Conservation (phyloP, 2,797 vertebrate genomes). For the Pitangus sulphuratus region DNA sequence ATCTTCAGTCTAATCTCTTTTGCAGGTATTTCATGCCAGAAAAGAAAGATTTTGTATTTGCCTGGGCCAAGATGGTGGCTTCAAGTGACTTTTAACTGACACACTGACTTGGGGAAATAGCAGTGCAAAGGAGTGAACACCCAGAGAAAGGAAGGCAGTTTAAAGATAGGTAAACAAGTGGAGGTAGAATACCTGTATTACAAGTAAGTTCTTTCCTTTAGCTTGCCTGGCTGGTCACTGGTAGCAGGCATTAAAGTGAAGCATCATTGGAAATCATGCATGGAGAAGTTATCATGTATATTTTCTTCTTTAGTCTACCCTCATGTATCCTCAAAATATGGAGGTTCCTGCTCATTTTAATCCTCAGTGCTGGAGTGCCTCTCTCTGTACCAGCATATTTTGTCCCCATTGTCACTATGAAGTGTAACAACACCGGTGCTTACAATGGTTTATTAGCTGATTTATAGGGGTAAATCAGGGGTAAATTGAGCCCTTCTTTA, state of each 20-base stretch:
- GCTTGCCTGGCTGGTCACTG: not conserved
- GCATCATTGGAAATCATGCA: not conserved
- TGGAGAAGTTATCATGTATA: not conserved
- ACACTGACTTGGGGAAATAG: not conserved
- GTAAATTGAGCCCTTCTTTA: conserved; percentile 66
- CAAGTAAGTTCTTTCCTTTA: not conserved
- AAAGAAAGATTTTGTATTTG: not conserved
- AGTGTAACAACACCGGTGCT: conserved; percentile 25
- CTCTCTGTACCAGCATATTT: conserved; percentile 3
- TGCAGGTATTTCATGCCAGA: not conserved
- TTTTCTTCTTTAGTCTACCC: not conserved
- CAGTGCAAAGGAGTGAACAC: fast-evolving
- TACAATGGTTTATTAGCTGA: conserved; percentile 68
- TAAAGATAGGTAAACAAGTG: not conserved
- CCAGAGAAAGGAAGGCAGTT: not conserved
- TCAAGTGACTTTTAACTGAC: not conserved
- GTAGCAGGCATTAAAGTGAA: not conserved
- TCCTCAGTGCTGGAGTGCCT: not conserved
- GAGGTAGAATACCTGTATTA: not conserved
- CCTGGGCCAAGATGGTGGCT: not conserved
- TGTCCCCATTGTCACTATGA: conserved; percentile 16
- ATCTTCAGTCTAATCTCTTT: not conserved
- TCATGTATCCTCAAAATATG: not conserved
- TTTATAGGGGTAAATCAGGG: conserved; percentile 73
- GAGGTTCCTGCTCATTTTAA: not conserved